Base-by-base conservation (phyloP, 2,797 vertebrate species). In the Coranthus polyacanthus region DNA sequence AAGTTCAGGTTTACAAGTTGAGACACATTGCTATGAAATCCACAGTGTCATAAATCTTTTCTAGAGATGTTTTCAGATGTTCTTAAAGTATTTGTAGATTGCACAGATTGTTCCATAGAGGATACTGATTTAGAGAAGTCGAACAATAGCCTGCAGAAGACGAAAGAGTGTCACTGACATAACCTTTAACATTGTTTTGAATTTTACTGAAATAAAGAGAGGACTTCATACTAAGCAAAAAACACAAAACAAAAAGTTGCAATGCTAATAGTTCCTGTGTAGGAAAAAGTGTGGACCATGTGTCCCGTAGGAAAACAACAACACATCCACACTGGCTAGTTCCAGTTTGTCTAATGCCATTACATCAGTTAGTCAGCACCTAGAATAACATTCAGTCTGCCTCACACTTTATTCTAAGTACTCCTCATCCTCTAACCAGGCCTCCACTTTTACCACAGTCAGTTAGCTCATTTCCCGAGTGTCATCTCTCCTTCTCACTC, bases 391-490 rank as follows among this genome's bases (percentile, higher is more conserved):
- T 44, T 54, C 6, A 12, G 65, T 71, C 77, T 67, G 20, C 42
- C 20, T 26, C 7, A 0, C 44, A 24, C 55, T 53, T 57, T 49
- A 43, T 79, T 72, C 45, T 65, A 22, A 59, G 37, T 37, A 49
- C 60, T 52, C 54, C 52, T 78, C 60, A 34, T 82, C 44, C 54
- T 57, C 39, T 65, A 49, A 82, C 64, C 54, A 49, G 60, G 56
- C 70, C 67, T 72, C 59, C 12, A 61, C 66, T 57, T 59, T 79
- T 26, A 75, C 72, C 71, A 44, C 59, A 72, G 55, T 75, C 47
- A 73, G 16, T 90, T 83, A 85, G 68, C 49, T 90, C 47, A 86
- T 87, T 91, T 90, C 84, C 84, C 46, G 55, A 80, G 56, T 88
- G 79, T 90, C 75, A 76, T 79, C 69, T 51, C 45, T 75, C 38